A percentile compares a stretch with the other conserved stretches of the same genome.
Conservation (phyloP, 2,113 vertebrate genomes). For the Galemys pyrenaicus region DNA sequence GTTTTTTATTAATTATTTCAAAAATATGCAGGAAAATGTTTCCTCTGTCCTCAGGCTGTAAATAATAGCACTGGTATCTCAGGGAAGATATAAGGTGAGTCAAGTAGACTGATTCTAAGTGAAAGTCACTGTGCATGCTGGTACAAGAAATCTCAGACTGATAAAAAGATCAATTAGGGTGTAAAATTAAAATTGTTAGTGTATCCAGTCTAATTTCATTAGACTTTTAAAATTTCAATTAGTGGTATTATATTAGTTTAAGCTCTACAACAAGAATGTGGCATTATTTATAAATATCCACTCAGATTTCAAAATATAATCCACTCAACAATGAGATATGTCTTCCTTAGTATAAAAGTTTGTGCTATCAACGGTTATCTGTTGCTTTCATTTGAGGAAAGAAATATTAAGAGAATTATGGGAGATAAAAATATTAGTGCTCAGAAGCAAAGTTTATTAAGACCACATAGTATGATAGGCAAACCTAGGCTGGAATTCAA, state of each 20-base stretch:
- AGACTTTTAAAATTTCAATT: neutral
- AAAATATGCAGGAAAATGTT: neutral
- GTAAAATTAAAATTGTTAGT: neutral
- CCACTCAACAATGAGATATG: neutral
- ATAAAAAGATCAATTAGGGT: neutral
- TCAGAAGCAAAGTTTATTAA: neutral
- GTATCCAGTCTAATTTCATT: neutral
- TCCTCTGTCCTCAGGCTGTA: neutral
- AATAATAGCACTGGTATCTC: neutral
- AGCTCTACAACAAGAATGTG: neutral
- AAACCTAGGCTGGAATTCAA: neutral
- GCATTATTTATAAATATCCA: neutral
- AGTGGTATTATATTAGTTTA: neutral
- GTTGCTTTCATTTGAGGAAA: neutral
- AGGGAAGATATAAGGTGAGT: neutral
- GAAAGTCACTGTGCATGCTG: neutral
- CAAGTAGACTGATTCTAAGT: neutral
- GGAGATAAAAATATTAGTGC: neutral
- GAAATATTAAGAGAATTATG: neutral
- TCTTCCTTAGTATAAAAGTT: neutral
- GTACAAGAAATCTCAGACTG: neutral
- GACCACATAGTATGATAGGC: neutral
- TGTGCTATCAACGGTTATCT: neutral
- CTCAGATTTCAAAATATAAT: neutral
- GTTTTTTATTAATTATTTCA: neutral